Conservation (phyloP, 2,113 vertebrate species). For the Pomatostomus ruficeps region DNA sequence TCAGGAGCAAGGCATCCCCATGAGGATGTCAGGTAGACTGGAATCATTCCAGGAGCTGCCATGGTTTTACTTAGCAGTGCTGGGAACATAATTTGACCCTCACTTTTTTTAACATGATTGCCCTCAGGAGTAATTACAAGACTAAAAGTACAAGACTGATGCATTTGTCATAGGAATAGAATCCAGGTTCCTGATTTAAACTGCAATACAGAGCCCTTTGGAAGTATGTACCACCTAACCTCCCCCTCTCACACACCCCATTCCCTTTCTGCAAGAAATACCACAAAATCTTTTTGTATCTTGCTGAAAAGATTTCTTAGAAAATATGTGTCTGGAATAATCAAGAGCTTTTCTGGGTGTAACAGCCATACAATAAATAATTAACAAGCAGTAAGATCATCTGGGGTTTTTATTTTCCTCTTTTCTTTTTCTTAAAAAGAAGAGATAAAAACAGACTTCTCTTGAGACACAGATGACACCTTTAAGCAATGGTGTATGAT, state of each 20-base stretch:
- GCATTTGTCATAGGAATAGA: neutral
- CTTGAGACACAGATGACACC: neutral
- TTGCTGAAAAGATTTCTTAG: neutral
- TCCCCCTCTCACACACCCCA: rapidly evolving
- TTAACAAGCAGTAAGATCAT: neutral
- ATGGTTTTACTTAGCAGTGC: neutral
- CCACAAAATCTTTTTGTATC: neutral
- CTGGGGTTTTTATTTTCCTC: rapidly evolving
- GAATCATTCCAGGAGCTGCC: neutral
- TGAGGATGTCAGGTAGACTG: neutral
- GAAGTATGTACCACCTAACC: neutral
- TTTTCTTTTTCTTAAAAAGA: neutral
- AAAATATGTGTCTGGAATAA: neutral
- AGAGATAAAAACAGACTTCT: neutral
- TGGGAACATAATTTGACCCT: neutral
- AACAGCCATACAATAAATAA: neutral
- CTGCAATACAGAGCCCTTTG: neutral
- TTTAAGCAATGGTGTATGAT: conserved; percentile 5
- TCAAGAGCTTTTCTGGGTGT: neutral
- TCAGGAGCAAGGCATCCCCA: neutral
- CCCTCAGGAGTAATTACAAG: neutral
- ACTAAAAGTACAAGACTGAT: neutral
- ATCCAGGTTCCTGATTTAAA: neutral
- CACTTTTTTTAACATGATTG: neutral
- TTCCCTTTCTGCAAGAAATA: neutral